phyloP scores from a whole-genome alignment of 2,888 invertebrate genomes.

The Hedya salicella region DNA sequence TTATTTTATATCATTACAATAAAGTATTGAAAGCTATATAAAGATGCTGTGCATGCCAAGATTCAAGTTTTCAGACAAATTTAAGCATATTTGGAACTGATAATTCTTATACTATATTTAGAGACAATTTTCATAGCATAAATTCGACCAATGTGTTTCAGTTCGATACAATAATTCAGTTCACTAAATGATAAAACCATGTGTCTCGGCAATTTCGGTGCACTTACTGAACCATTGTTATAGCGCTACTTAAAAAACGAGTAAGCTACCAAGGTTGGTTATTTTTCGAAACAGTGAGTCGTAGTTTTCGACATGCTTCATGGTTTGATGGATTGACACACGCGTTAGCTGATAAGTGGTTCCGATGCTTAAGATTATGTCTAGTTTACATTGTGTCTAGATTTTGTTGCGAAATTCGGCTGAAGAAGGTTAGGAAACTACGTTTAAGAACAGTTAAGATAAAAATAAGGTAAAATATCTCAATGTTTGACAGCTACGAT shows the following conservation, averaged over 20 bases:
- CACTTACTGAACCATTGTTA: constrained; percentile 53
- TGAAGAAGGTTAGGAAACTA: constrained; percentile 7
- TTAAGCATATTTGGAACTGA: no score
- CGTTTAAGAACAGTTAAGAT: background rate
- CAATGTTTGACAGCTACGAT: no score
- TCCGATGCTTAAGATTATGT: constrained; percentile 49
- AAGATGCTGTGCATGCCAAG: no score
- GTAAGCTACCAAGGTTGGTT: constrained; percentile 60
- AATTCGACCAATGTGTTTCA: no score
- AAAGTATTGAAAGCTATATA: no score
- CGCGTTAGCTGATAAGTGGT: constrained; percentile 56
- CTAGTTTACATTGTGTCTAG: constrained; percentile 42
- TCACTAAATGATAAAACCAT: background rate
- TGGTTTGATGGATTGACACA: constrained; percentile 67
- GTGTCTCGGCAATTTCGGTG: constrained; percentile 32
- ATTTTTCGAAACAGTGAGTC: constrained; percentile 67
- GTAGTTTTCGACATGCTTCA: constrained; percentile 70
- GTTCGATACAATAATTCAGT: no score
- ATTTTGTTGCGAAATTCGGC: constrained; percentile 12
- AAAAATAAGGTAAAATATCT: no score
- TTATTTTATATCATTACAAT: no score
- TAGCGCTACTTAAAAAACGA: constrained; percentile 56
- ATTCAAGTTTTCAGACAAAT: no score
- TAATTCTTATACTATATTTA: no score
- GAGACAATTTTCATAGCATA: no score